phyloP scores from a whole-genome alignment of 2,888 invertebrate species.

The Thalpophila matura region DNA sequence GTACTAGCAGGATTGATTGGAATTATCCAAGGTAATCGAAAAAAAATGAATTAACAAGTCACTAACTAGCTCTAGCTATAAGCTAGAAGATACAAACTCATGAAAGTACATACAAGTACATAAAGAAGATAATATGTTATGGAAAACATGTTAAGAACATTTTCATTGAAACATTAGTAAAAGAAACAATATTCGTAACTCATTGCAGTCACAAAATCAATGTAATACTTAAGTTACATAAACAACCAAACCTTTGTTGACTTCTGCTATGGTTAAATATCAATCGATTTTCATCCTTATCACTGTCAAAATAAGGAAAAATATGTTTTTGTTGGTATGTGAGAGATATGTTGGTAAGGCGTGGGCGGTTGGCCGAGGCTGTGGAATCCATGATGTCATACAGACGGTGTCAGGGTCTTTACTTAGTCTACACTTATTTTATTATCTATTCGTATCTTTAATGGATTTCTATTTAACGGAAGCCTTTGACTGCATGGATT shows the following conservation, averaged over 20 bases:
- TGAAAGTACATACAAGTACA: no score
- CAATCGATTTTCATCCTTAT: constrained; percentile 43
- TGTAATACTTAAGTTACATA: constrained; percentile 56
- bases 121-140: no score
- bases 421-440: constrained; percentile 70
- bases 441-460: constrained; percentile 54
- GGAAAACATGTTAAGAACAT: neutral
- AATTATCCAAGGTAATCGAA: neutral
- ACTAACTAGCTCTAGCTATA: neutral
- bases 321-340: constrained; percentile 10
- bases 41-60: neutral
- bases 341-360: constrained; percentile 42
- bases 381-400: constrained; percentile 76
- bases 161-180: constrained; percentile 2
- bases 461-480: constrained; percentile 38
- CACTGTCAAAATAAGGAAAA: constrained; percentile 23
- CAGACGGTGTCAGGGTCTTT: constrained; percentile 75
- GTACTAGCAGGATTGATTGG: constrained; percentile 24
- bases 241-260: constrained; percentile 31
- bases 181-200: constrained; percentile 42
- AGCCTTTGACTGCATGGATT: constrained; percentile 22
- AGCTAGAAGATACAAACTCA: no score
- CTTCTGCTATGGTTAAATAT: neutral
- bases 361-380: constrained; percentile 73
- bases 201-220: constrained; percentile 56